Conservation (phyloP, 2,888 invertebrate species). For the Cephus rjabovi region DNA sequence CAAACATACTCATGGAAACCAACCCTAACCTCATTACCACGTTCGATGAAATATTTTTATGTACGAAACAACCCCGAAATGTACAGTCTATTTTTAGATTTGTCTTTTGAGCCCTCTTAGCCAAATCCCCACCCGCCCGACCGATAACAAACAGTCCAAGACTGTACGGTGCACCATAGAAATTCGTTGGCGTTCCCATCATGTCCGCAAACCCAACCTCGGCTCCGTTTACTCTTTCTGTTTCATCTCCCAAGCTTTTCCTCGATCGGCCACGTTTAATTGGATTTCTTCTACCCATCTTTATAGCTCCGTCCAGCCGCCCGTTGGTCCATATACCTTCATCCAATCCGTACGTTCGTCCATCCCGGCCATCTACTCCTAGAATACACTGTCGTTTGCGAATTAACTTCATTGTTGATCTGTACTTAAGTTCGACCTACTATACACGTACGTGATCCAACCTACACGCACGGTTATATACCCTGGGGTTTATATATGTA, state of each 20-base stretch:
- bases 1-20: not conserved
- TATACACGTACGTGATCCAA: not conserved
- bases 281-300: constrained; percentile 10
- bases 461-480: not conserved
- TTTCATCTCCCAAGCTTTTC: not conserved
- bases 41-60: not conserved
- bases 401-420: constrained; percentile 4
- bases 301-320: not conserved
- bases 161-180: constrained; percentile 22
- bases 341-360: not conserved
- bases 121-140: not conserved
- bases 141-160: not conserved
- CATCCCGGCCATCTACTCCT: not conserved
- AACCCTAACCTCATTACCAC: not conserved
- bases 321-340: not conserved
- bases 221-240: not conserved
- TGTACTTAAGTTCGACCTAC: not conserved
- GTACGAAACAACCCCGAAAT: not conserved
- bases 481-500: not conserved
- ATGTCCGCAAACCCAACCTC: not conserved
- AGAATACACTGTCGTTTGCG: not conserved
- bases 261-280: constrained; percentile 4
- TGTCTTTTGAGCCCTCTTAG: not conserved
- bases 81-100: not conserved
- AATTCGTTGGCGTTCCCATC: constrained; percentile 7